Evolutionary conservation across 35 echinoderm and acorn worm species (phyloP).

Genomic region (Ophioderma brevispina): DNA sequence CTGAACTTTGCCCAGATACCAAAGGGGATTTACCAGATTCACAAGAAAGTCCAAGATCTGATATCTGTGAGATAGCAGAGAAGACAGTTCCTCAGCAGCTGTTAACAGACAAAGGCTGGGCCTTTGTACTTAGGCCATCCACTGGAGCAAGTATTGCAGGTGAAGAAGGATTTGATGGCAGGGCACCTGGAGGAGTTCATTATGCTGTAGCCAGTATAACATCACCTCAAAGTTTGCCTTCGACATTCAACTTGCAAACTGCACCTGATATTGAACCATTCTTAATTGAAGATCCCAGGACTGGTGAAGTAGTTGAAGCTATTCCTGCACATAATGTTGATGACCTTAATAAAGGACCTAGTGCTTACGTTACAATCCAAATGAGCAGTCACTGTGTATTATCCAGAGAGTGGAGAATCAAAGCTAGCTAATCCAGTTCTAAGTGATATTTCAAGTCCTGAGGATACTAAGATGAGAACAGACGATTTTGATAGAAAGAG

Average conservation of each 20-base stretch:
- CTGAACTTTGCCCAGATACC: slow-evolving; percentile 21
- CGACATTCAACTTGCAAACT: background rate
- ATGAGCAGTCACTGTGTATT: background rate
- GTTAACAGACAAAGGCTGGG: slow-evolving; percentile 60
- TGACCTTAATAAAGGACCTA: slow-evolving; percentile 29
- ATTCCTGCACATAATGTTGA: slow-evolving; percentile 35
- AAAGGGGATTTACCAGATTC: background rate
- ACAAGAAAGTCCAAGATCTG: background rate
- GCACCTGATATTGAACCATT: slow-evolving; percentile 32
- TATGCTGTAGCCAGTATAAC: background rate
- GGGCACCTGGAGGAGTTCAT: background rate
- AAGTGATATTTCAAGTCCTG: background rate
- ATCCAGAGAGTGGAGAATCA: background rate
- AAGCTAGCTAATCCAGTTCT: background rate
- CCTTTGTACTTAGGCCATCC: slow-evolving; percentile 44
- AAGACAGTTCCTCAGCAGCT: background rate
- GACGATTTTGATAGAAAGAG: background rate
- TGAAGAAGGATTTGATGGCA: slow-evolving; percentile 24
- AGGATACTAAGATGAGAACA: background rate
- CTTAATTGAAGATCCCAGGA: slow-evolving; percentile 43
- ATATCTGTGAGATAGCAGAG: background rate
- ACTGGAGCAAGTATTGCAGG: background rate
- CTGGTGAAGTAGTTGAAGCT: slow-evolving; percentile 50
- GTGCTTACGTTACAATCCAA: slow-evolving; percentile 32
- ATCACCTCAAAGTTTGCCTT: background rate